Conservation (phyloP, 2,113 vertebrate species). For the Butorides virescens region DNA sequence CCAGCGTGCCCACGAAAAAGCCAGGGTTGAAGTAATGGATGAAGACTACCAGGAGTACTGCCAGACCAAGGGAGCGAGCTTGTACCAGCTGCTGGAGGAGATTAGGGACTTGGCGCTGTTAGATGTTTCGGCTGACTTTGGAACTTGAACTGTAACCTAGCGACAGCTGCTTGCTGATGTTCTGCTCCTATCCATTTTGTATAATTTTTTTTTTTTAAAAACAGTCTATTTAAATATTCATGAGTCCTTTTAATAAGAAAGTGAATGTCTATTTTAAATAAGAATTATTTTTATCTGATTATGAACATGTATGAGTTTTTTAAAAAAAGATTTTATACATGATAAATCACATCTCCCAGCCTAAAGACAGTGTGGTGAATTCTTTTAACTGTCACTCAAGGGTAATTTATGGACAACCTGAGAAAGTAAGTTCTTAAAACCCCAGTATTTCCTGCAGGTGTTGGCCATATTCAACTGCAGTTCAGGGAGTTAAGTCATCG, state of each 20-base stretch:
- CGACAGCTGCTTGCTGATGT: no score
- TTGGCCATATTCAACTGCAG: background rate
- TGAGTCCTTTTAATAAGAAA: background rate
- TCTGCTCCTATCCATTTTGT: background rate
- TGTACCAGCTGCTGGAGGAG: slow-evolving; percentile 90
- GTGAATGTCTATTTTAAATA: slow-evolving; percentile 29
- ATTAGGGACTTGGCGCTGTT: slow-evolving; percentile 86
- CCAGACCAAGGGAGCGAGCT: slow-evolving; percentile 83
- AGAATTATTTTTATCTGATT: slow-evolving; percentile 17
- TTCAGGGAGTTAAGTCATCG: background rate
- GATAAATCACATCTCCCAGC: background rate
- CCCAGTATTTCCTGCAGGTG: background rate
- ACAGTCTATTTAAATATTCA: background rate
- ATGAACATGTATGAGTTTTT: background rate
- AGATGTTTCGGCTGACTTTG: slow-evolving; percentile 59
- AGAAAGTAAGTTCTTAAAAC: background rate
- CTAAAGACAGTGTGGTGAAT: background rate
- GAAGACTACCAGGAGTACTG: slow-evolving; percentile 80
- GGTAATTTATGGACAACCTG: no score
- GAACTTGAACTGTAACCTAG: background rate
- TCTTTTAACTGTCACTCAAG: background rate
- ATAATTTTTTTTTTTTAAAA: background rate
- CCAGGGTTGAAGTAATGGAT: slow-evolving; percentile 49
- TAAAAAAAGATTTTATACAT: background rate
- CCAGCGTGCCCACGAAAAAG: slow-evolving; percentile 74